These are phyloP conservation scores for Caenorhabditis sulstoni DNA, from an alignment of 2,888 invertebrate genomes.

Conservation along the genomic window DNA sequence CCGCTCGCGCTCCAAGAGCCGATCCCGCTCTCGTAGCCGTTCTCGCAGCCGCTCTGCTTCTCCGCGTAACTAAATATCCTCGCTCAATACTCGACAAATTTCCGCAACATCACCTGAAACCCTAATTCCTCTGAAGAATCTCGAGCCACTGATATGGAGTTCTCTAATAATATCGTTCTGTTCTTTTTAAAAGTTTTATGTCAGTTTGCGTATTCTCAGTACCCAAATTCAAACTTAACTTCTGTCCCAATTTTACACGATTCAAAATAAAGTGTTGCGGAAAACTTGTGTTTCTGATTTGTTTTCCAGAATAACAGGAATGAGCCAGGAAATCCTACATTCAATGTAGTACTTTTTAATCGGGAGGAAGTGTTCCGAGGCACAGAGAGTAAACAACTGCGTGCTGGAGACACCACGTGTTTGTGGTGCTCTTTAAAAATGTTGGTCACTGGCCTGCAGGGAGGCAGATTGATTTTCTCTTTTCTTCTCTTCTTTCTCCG, in stretches of 20 bases:
- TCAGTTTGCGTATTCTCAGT: neutral
- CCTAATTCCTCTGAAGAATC: slow-evolving; percentile 48
- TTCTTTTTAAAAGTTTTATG: slow-evolving; percentile 46
- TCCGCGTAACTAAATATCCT: slow-evolving; percentile 40
- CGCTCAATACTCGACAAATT: slow-evolving; percentile 10
- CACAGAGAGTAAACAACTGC: slow-evolving; percentile 36
- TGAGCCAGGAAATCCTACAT: slow-evolving; percentile 26
- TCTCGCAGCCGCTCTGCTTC: slow-evolving; percentile 62
- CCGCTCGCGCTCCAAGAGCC: slow-evolving; percentile 61
- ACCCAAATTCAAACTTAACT: neutral
- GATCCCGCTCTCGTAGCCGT: slow-evolving; percentile 59
- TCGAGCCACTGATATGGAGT: slow-evolving; percentile 35
- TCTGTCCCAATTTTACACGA: slow-evolving; percentile 2
- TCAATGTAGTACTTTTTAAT: neutral
- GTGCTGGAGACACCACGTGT: slow-evolving; percentile 39
- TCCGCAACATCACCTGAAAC: slow-evolving; percentile 27
- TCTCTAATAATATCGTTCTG: slow-evolving; percentile 35
- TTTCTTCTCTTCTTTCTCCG: slow-evolving; percentile 21
- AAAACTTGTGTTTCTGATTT: neutral
- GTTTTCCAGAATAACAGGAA: neutral
- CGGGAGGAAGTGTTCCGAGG: slow-evolving; percentile 2
- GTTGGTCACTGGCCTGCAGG: slow-evolving; percentile 30
- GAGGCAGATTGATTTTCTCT: slow-evolving; percentile 39
- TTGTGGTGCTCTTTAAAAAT: slow-evolving; percentile 50
- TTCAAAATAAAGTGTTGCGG: slow-evolving; percentile 40